Conservation (phyloP, 2,888 invertebrate species). For the Stomorhina lunata region DNA sequence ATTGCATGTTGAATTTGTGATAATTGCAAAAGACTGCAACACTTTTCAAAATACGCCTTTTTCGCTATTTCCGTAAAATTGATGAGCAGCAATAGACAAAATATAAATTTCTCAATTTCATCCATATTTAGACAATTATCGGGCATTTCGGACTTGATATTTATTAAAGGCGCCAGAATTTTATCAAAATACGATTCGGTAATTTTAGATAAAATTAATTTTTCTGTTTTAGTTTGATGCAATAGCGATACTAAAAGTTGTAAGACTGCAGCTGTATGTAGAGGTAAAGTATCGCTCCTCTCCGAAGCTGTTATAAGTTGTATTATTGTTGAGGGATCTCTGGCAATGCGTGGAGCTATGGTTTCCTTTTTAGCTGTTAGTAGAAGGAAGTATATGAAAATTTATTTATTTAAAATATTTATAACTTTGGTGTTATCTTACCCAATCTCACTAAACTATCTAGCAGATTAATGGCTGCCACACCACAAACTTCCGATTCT, state of each 20-base stretch:
- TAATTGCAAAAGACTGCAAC: conserved; percentile 73
- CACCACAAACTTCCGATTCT: conserved; percentile 73
- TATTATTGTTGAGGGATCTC: conserved; percentile 72
- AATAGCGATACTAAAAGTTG: conserved; percentile 73
- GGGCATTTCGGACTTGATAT: conserved; percentile 71
- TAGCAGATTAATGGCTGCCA: conserved; percentile 74
- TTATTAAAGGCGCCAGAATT: conserved; percentile 73
- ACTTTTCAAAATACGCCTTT: conserved; percentile 77
- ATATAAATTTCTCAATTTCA: conserved; percentile 75
- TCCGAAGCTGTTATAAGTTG: conserved; percentile 74
- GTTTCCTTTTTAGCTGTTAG: conserved; percentile 67
- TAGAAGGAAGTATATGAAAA: background rate
- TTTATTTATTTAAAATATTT: background rate
- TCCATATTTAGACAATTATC: conserved; percentile 67
- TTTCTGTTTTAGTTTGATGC: conserved; percentile 75
- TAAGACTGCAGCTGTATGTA: conserved; percentile 73
- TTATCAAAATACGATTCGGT: conserved; percentile 78
- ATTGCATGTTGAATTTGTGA: conserved; percentile 76
- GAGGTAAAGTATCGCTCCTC: conserved; percentile 71
- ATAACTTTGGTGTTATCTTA: conserved; percentile 37
- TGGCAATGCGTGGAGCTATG: conserved; percentile 70
- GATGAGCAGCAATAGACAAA: conserved; percentile 74
- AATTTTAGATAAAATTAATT: conserved; percentile 76
- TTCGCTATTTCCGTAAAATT: conserved; percentile 77
- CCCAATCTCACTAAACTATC: conserved; percentile 71